Evolutionary conservation across 2,797 vertebrate species (phyloP).

Genomic region (Amblyopsis hoosieri): DNA sequence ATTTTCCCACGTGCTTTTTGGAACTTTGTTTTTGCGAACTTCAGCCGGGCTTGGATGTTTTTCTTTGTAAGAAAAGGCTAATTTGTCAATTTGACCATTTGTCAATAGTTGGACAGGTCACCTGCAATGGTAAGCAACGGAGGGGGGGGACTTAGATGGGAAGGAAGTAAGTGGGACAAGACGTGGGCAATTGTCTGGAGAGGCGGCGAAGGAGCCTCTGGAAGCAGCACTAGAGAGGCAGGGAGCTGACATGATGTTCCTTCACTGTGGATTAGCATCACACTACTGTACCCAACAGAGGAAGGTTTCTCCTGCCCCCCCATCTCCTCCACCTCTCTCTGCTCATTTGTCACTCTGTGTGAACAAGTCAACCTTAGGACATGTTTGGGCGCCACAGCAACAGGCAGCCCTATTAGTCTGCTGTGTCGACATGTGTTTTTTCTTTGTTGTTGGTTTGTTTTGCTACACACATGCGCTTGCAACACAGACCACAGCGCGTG

Average conservation of each 20-base stretch:
- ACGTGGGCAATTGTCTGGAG: neutral
- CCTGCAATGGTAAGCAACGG: no score
- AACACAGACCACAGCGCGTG: constrained; percentile 2
- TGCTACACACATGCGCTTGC: no score
- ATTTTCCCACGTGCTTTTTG: no score
- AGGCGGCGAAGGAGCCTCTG: constrained; percentile 3
- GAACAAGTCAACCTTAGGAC: constrained; percentile 40
- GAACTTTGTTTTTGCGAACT: no score
- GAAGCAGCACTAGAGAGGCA: constrained; percentile 24
- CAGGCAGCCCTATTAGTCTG: constrained; percentile 20
- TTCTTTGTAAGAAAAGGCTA: neutral
- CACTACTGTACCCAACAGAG: constrained; percentile 45
- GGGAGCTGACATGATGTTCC: constrained; percentile 55
- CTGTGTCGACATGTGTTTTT: neutral
- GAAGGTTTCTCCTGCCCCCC: constrained; percentile 14
- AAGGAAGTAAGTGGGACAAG: neutral
- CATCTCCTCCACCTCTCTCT: neutral
- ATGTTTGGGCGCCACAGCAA: constrained; percentile 39
- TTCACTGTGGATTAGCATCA: constrained; percentile 70
- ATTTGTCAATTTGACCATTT: no score
- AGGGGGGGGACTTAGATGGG: neutral
- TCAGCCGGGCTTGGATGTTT: neutral
- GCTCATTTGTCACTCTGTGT: constrained; percentile 15
- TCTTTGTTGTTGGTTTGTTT: neutral
- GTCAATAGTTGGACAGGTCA: neutral